A percentile compares a stretch with the other conserved stretches of the same genome.
These are phyloP conservation scores for Poecilobothrus nobilitatus DNA, from an alignment of 2,888 invertebrate genomes.

Conservation along the genomic window DNA sequence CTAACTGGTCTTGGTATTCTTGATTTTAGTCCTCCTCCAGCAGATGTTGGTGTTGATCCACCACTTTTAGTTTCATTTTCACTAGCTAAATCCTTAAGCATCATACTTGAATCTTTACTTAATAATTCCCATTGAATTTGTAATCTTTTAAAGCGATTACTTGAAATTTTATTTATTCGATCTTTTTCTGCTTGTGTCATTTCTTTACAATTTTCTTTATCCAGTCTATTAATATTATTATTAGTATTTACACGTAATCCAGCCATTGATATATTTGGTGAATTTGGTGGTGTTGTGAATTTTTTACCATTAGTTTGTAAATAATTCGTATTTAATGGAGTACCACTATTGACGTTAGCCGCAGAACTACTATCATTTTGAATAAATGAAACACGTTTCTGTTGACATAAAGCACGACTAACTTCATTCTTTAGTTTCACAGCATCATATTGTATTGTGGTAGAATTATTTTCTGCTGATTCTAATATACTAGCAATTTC, in stretches of 20 bases:
- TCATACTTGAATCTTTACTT: slow-evolving; percentile 42
- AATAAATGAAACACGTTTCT: slow-evolving; percentile 43
- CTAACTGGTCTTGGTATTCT: slow-evolving; percentile 44
- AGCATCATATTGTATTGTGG: slow-evolving; percentile 37
- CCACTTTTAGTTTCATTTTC: slow-evolving; percentile 42
- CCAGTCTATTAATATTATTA: slow-evolving; percentile 13
- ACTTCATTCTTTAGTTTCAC: slow-evolving; percentile 44
- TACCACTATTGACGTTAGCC: slow-evolving; percentile 18
- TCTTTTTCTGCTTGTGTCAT: slow-evolving; percentile 25
- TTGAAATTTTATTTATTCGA: slow-evolving; percentile 41
- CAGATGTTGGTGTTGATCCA: slow-evolving; percentile 43
- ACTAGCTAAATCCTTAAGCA: slow-evolving; percentile 39
- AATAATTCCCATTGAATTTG: slow-evolving; percentile 45
- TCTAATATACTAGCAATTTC: slow-evolving; percentile 43
- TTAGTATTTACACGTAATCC: slow-evolving; percentile 24
- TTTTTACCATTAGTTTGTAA: slow-evolving; percentile 26
- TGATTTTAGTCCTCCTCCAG: slow-evolving; percentile 36
- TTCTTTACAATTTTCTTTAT: slow-evolving; percentile 24
- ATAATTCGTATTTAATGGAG: slow-evolving; percentile 11
- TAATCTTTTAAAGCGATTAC: slow-evolving; percentile 43
- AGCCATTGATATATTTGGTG: slow-evolving; percentile 61
- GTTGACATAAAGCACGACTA: slow-evolving; percentile 42
- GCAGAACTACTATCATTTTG: slow-evolving; percentile 23
- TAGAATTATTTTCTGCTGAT: slow-evolving; percentile 34
- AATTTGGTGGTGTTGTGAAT: slow-evolving; percentile 62